Conservation (phyloP, 2,888 invertebrate species). For the Campoplex nolae region DNA sequence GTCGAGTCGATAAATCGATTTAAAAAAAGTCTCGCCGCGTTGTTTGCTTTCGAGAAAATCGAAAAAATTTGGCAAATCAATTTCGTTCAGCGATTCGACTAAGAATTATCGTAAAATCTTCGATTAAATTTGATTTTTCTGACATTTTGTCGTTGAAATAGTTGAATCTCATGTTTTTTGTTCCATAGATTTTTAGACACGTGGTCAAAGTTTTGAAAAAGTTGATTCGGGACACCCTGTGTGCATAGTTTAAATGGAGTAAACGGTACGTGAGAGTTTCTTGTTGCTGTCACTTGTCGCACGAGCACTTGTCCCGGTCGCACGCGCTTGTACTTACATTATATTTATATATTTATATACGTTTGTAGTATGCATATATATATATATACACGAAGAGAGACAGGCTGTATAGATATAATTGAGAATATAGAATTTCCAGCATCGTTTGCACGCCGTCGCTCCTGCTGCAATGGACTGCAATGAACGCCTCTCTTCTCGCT, state of each 20-base stretch:
- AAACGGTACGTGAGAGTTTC: constrained; percentile 59
- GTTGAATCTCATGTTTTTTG: not conserved
- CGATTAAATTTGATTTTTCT: not conserved
- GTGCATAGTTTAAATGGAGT: constrained; percentile 12
- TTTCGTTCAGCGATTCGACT: not conserved
- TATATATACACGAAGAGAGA: not conserved
- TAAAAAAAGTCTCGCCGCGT: not conserved
- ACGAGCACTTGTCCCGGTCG: constrained; percentile 45
- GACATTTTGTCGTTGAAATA: not conserved
- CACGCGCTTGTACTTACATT: constrained; percentile 42
- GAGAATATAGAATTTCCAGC: constrained; percentile 46
- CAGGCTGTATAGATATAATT: constrained; percentile 31
- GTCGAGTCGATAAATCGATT: not conserved
- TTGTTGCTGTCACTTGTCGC: constrained; percentile 62
- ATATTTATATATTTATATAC: constrained; percentile 32
- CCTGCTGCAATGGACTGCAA: constrained; percentile 17
- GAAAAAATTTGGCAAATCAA: not conserved
- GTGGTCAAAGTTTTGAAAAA: not conserved
- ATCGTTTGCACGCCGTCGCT: constrained; percentile 52
- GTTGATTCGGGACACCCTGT: not conserved
- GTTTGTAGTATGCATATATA: too few species aligned
- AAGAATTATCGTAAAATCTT: not conserved
- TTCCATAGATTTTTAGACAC: too few species aligned
- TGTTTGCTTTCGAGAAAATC: not conserved
- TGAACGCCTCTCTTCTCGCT: constrained; percentile 38